Evolutionary conservation across 2,888 invertebrate species (phyloP), one percentile per base, ranked within the genome.

Genomic region (Liodrosophila aerea): DNA sequence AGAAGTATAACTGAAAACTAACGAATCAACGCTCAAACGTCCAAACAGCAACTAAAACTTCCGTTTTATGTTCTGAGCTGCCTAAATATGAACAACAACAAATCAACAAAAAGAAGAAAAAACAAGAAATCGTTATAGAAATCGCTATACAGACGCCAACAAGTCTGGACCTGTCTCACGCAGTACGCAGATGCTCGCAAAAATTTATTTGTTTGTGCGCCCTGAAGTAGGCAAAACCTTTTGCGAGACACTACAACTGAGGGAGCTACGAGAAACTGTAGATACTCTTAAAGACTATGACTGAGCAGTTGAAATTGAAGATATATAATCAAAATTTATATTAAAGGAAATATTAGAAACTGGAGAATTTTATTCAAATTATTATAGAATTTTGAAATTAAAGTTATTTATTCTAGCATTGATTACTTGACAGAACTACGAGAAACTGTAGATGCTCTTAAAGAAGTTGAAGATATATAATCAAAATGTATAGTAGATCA

Each of bases 131-230:
- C 22, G 22, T 22, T 22, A 22, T 22, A 4, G 22, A 22, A 22
- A 22, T 22, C 2, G 22, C 22, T 22, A 51, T 31, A 29, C 53
- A 50, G 87, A 68, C 87, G 87, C 86, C 87, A 78, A 82, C 62
- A 86, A 68, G 88, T 87, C 87, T 87, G 87, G 74, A 83, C 73
- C 64, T 72, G 64, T 64, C 70, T 43, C 30, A 49, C 56, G 39
- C 39, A 16, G 2, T 39, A n/a, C n/a, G 39, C 39, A 39, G 22
- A 49, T 53, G 45, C 41, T 49, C 15, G 41, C 49, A 5, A 22
- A 60, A 68, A 72, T 72, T 72, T 73, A 69, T 74, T 74, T 72
- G 70, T 72, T 73, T 74, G 56, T 72, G 62, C 72, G 54, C 37
- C 53, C 47, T 50, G 34, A 81, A 76, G 58, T 58, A 60, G 71